Base-by-base conservation (phyloP, 2,888 invertebrate genomes). In the Drosophila rubida region DNA sequence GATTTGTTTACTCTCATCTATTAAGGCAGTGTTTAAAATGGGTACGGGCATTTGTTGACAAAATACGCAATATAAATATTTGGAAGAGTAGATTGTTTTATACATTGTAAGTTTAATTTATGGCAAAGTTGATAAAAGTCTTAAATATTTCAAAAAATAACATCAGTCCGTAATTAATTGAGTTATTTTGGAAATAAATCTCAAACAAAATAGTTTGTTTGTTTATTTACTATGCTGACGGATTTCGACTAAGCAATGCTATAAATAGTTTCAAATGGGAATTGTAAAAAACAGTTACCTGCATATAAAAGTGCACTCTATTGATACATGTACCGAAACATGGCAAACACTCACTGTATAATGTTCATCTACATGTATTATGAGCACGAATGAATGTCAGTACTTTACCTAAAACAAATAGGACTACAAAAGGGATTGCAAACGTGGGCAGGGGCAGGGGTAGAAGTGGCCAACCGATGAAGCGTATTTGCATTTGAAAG, bases 401-500 rank as follows among this genome's bases (percentile, higher is more conserved):
- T 65, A 60, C 49, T 48, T 39, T 74, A 53, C 69, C 50, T 49
- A 86, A 73, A 70, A 66, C 65, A 78, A 87, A 86, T 73, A 70
- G 32, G 19, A 42, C 37, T 13, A 16, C 58, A 53, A 0, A 39
- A 4, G 16, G 6, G 25, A n/a, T 1, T 1, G 30, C 19, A 3
- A 19, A 19, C 19, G 19, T 2, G 19, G 19, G 19, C 1, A 19
- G 9, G 25, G 25, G 22, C 35, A 13, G 22, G 7, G 22, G 2
- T n/a, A 19, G 19, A 44, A 11, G 7, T 11, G 3, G 39, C 30
- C 23, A 57, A 32, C 66, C 60, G 16, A 22, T 37, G 35, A 35
- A 14, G 16, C 5, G 55, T 87, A 88, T 83, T 83, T 83, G 87
- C 89, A 88, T 82, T 80, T 72, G 75, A 88, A 87, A 78, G 87